A percentile compares a stretch with the other conserved stretches of the same genome.
phyloP scores from a whole-genome alignment of 1,140 invertebrate species.

The Thaumatotibia leucotreta region DNA sequence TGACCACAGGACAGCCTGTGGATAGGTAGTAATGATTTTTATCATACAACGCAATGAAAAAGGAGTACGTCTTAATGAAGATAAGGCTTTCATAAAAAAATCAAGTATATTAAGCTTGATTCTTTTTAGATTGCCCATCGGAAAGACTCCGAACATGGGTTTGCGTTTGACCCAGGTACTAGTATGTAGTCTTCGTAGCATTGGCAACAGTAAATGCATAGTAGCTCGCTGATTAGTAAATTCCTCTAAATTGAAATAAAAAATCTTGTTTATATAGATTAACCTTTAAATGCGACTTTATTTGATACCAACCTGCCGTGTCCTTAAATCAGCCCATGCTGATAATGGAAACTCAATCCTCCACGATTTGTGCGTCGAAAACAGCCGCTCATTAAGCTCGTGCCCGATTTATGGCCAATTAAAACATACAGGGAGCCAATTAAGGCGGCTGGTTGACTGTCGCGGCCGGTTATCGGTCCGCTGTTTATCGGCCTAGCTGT shows the following conservation, averaged over 20 bases:
- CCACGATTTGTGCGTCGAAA: constrained; percentile 43
- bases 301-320: background rate
- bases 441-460: constrained; percentile 62
- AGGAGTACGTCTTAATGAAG: no score
- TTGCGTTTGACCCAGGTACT: no score
- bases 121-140: no score
- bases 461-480: constrained; percentile 48
- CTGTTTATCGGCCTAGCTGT: constrained; percentile 13
- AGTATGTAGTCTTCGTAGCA: no score
- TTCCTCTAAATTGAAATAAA: background rate
- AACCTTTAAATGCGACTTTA: background rate
- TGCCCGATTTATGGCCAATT: constrained; percentile 65
- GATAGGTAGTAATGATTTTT: no score
- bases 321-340: background rate
- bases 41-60: no score
- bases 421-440: constrained; percentile 70
- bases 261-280: background rate
- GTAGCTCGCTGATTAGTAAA: no score
- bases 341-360: background rate
- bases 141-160: no score
- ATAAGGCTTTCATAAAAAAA: no score
- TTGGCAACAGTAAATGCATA: no score
- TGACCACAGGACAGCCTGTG: no score
- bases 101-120: no score
- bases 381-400: constrained; percentile 42